Base-by-base conservation (phyloP, 2,888 invertebrate species). In the Trichogramma evanescens region DNA sequence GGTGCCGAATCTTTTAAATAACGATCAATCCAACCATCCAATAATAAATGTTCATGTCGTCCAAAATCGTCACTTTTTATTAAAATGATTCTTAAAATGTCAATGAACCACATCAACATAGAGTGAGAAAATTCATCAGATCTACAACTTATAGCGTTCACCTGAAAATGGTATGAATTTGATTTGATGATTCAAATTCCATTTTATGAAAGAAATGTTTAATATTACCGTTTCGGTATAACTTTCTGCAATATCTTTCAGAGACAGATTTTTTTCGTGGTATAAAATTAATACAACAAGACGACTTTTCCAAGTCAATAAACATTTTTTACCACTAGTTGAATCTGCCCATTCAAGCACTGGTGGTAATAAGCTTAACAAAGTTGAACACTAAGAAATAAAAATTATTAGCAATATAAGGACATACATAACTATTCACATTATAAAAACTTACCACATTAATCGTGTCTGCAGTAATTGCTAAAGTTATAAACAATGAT, bases 401-500 rank as follows among this genome's bases (percentile, higher is more conserved):
- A 45, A 50, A 38, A 50, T 45, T 48, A n/a, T 60, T 56, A 45
- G 50, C 45, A 43, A 52, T 48, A 50, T 44, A 58, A 10, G 43
- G 1, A 43, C 1, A 13, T 26, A 54, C 10, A 46, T 48, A 5
- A 5, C 38, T 43, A 9, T n/a, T 10, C 13, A 43, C 41, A 40
- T 52, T 39, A 7, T 44, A 6, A 44, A 54, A 26, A 26, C 26
- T 26, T 69, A 80, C 80, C 60, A 80, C 78, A 66, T 79, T 79
- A 4, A 66, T 63, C 38, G 77, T 68, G 66, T 81, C 79, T 4
- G 78, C 76, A 42, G 79, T 73, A 8, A 80, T 65, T 4, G 79
- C 79, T 57, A 81, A 72, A 7, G 79, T 80, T 8, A 81, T 65
- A 64, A 80, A 80, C 51, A 81, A 66, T 5, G 78, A 76, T 9